Evolutionary conservation across 2,113 vertebrate species (phyloP).

Genomic region (Peromyscus leucopus): DNA sequence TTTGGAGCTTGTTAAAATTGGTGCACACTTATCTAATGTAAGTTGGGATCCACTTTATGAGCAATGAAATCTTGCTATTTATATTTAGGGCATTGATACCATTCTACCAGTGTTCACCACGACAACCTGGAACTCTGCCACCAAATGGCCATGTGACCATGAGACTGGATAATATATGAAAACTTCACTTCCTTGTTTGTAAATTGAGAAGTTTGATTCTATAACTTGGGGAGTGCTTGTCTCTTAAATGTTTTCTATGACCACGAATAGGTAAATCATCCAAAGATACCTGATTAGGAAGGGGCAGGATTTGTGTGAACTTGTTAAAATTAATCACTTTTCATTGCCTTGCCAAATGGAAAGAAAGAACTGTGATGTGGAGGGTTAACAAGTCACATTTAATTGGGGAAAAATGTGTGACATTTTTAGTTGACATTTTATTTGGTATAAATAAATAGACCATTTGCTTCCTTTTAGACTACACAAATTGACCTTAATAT

Average conservation of each 20-base stretch:
- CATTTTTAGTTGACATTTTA: constrained; percentile 9
- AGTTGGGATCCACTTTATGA: neutral
- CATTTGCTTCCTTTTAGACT: neutral
- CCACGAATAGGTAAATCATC: neutral
- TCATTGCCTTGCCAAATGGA: neutral
- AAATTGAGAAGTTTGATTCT: neutral
- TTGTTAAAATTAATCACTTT: neutral
- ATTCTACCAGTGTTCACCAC: neutral
- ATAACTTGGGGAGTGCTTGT: neutral
- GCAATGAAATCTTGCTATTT: neutral
- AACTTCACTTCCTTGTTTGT: neutral
- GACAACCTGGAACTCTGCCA: neutral
- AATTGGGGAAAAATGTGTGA: neutral
- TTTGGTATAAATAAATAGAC: neutral
- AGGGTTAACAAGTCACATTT: neutral
- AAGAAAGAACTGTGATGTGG: neutral
- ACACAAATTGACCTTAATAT: neutral
- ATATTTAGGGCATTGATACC: neutral
- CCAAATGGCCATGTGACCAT: neutral
- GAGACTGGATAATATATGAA: neutral
- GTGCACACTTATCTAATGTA: neutral
- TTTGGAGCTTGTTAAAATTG: neutral
- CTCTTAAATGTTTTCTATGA: neutral
- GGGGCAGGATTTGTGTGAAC: neutral
- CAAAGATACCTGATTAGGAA: neutral